A percentile compares a stretch with the other conserved stretches of the same genome.
Conservation (phyloP, 2,797 vertebrate species). For the Oreonectes daqikongensis region DNA sequence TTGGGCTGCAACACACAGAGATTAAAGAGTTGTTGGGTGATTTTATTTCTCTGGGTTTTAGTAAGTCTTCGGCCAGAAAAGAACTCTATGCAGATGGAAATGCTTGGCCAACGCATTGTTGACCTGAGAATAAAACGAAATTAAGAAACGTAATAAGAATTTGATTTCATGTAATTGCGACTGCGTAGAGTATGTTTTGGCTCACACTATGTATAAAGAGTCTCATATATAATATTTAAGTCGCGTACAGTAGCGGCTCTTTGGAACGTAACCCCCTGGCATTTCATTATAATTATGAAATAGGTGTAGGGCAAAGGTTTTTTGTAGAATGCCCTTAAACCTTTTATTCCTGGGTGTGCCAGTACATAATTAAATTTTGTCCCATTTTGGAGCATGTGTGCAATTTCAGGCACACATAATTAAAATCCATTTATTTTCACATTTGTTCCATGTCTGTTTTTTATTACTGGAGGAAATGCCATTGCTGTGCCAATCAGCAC, state of each 20-base stretch:
- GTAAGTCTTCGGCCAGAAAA: constrained; percentile 7
- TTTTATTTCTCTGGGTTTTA: constrained; percentile 20
- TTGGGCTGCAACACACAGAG: constrained; percentile 6
- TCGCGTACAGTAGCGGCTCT: neutral
- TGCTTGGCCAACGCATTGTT: neutral
- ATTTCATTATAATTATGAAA: constrained; percentile 54
- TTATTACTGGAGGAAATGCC: constrained; percentile 62
- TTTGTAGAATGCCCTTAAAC: constrained; percentile 47
- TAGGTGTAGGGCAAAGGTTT: constrained; percentile 38
- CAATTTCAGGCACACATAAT: constrained; percentile 59
- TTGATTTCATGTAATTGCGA: neutral
- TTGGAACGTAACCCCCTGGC: constrained; percentile 42
- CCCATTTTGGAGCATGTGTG: constrained; percentile 58
- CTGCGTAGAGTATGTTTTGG: neutral
- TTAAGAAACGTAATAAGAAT: neutral
- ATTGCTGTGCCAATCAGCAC: constrained; percentile 50
- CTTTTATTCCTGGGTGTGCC: constrained; percentile 56
- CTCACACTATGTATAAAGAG: neutral
- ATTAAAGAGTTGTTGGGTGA: constrained; percentile 30
- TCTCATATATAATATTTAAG: constrained; percentile 2
- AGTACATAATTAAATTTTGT: constrained; percentile 58
- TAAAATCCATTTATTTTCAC: constrained; percentile 65
- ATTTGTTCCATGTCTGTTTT: constrained; percentile 61
- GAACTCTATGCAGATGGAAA: neutral
- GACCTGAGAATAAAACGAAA: neutral